A percentile compares a stretch with the other conserved stretches of the same genome.
phyloP scores from a whole-genome alignment of 2,888 invertebrate genomes.

The Mystacides longicornis region DNA sequence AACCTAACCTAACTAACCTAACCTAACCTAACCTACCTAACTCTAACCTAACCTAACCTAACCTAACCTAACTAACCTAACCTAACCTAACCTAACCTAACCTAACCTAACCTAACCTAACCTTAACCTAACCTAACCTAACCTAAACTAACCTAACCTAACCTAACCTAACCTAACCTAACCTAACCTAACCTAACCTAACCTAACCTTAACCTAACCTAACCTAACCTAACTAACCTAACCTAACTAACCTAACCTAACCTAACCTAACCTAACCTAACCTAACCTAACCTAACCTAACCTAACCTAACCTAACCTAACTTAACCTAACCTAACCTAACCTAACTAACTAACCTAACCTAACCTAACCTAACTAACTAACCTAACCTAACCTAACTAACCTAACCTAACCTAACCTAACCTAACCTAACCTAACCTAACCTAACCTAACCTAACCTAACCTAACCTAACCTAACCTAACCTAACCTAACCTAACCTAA shows the following conservation, averaged over 20 bases:
- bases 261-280: conserved; percentile 21
- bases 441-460: conserved; percentile 27
- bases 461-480: conserved; percentile 23
- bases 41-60: conserved; percentile 24
- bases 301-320: conserved; percentile 20
- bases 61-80: conserved; percentile 23
- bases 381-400: conserved; percentile 19
- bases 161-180: conserved; percentile 21
- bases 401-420: conserved; percentile 21
- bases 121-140: conserved; percentile 22
- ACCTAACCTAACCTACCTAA: conserved; percentile 26
- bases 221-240: conserved; percentile 12
- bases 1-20: conserved; percentile 24
- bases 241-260: conserved; percentile 8
- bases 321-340: conserved; percentile 19
- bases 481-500: too few species aligned
- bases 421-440: conserved; percentile 21
- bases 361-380: conserved; percentile 15
- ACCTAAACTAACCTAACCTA: conserved; percentile 20
- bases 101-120: conserved; percentile 23
- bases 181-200: conserved; percentile 15
- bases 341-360: conserved; percentile 13
- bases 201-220: conserved; percentile 9
- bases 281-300: conserved; percentile 19
- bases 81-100: conserved; percentile 15